Evolutionary conservation across 2,113 vertebrate species (phyloP), one percentile per base, ranked within the genome.

Genomic region (Tricholaema leucomelas): DNA sequence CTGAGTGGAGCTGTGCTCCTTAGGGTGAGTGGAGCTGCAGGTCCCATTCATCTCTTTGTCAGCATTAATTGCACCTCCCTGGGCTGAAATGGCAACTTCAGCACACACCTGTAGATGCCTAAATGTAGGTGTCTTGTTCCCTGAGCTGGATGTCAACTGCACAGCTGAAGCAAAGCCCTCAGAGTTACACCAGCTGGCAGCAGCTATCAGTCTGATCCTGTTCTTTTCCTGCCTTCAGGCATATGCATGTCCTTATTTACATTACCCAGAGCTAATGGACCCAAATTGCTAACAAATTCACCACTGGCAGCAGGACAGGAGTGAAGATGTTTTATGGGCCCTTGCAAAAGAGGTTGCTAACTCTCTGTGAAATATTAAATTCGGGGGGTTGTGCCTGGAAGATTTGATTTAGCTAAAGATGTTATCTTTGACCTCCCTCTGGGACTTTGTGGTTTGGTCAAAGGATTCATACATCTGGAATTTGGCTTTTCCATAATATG

Each of bases 381-480:
- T 84, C 65, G 75, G 66, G 30, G 25, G 12, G 38, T 79, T 75
- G 58, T 69, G 63, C 76, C 50, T 91, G 59, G 66, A 81, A 58
- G 84, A 70, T 76, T n/a, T 90, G 75, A 65, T 76, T 50, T n/a
- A 25, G 44, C 65, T 90, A 80, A 90, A 1, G 6, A 73, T 61
- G 66, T 3, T 50, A 1, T 61, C 54, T 81, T 81, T 93, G 87
- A 87, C 91, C 66, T 87, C 74, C 74, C 33, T 79, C 60, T 76
- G 61, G 84, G 81, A 40, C 88, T 87, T 44, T 91, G 70, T 61
- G 83, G 60, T 79, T 95, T 88, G 63, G 81, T 59, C 74, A 33
- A 88, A 86, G 63, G 4, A 1, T 69, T 81, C 0, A 0, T 65
- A 58, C 84, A 71, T 88, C 77, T 94, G 94, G 86, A 92, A 72